Evolutionary conservation across 2,113 vertebrate species (phyloP).

Genomic region (Megaceryle maxima): DNA sequence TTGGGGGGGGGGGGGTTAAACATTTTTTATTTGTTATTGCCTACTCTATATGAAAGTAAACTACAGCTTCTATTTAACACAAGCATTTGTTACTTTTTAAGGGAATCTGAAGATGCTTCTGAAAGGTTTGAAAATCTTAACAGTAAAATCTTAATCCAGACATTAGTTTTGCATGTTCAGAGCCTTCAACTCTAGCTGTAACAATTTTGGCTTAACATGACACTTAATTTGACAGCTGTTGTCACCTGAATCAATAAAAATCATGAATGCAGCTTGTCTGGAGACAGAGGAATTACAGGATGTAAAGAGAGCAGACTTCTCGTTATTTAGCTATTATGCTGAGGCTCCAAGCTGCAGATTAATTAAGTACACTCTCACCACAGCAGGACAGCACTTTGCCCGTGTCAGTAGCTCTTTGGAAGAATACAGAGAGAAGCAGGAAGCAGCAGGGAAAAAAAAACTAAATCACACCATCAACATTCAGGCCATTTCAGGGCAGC

Average conservation of each 20-base stretch:
- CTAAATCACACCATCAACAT: too few species aligned
- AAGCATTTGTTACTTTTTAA: not conserved
- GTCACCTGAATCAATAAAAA: not conserved
- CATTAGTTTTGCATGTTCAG: not conserved
- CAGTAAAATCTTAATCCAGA: not conserved
- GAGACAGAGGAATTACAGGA: not conserved
- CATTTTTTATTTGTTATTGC: not conserved
- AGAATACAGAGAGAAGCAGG: not conserved
- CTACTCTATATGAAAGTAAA: not conserved
- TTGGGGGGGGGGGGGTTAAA: not conserved
- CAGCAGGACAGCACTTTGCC: not conserved
- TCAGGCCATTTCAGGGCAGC: too few species aligned
- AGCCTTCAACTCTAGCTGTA: not conserved
- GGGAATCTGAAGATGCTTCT: not conserved
- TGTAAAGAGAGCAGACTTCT: not conserved
- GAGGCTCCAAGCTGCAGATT: not conserved
- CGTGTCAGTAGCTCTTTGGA: not conserved
- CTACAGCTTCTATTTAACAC: not conserved
- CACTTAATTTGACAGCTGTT: not conserved
- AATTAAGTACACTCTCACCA: not conserved
- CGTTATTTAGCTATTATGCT: not conserved
- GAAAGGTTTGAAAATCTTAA: not conserved
- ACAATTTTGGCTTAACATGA: not conserved
- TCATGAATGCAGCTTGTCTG: not conserved
- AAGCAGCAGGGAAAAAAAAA: not conserved